Percentiles rank a stretch among this genome's conserved stretches.
Conservation (phyloP, 1,140 invertebrate genomes). For the Periplaneta americana region DNA sequence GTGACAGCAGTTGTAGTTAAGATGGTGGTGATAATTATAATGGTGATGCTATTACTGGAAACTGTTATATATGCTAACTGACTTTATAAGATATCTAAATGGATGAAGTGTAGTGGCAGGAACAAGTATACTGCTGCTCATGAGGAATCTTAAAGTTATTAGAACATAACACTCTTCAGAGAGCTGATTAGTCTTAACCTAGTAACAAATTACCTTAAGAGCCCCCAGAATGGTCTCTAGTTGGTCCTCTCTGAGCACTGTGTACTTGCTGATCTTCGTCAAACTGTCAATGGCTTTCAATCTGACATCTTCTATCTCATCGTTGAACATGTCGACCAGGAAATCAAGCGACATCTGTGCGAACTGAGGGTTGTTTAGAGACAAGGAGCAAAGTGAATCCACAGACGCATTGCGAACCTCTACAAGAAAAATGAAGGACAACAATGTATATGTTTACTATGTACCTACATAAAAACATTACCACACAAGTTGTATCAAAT, state of each 20-base stretch:
- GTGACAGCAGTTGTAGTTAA: no score
- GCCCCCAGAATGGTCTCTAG: conserved; percentile 92
- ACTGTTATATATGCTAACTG: no score
- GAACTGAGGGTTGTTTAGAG: conserved; percentile 78
- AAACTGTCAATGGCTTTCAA: conserved; percentile 91
- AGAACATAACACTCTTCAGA: no score
- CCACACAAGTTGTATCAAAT: no score
- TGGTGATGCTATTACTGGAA: no score
- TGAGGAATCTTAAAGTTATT: no score
- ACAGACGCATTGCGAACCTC: conserved; percentile 93
- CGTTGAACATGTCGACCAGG: conserved; percentile 99
- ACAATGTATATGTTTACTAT: not conserved
- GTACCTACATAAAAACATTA: no score
- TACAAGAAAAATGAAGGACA: conserved; percentile 33
- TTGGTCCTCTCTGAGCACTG: conserved; percentile 90
- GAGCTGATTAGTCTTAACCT: no score
- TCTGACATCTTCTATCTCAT: conserved; percentile 97
- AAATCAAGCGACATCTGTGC: conserved; percentile 88
- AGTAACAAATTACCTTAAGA: conserved; percentile 77
- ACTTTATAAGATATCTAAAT: no score
- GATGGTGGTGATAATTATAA: no score
- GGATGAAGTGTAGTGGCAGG: no score
- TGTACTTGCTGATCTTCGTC: conserved; percentile 79
- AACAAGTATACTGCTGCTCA: no score
- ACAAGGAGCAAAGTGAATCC: conserved; percentile 87